Evolutionary conservation across 2,888 invertebrate species (phyloP).

Genomic region (Platycnemis pennipes): DNA sequence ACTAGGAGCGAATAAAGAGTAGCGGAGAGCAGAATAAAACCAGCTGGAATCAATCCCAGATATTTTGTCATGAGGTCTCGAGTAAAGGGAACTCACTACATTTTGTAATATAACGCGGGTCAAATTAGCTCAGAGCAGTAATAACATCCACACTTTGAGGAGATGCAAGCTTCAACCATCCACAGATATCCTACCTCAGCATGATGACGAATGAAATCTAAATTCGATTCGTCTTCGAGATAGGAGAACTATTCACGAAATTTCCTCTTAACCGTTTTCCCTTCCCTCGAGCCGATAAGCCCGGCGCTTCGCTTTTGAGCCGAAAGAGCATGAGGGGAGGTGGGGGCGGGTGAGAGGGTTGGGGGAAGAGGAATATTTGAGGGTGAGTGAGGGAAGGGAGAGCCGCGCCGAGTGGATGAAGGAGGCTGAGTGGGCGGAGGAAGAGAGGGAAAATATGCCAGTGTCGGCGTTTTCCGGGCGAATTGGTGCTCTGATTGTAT

Average conservation of each 20-base stretch:
- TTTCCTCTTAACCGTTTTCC: background rate
- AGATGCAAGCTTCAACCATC: background rate
- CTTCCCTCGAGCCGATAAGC: background rate
- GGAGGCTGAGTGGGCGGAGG: background rate
- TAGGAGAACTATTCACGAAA: background rate
- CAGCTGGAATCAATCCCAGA: too few relatives aligned
- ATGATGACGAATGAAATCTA: background rate
- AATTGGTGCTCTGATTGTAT: conserved; percentile 27
- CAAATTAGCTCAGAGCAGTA: too few relatives aligned
- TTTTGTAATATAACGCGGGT: too few relatives aligned
- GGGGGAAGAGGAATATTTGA: background rate
- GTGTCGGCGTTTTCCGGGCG: conserved; percentile 19
- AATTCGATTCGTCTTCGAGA: background rate
- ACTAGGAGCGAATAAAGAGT: too few relatives aligned
- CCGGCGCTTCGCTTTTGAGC: background rate
- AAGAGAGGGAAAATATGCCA: background rate
- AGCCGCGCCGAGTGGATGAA: background rate
- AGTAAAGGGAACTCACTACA: too few relatives aligned
- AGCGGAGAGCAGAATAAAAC: too few relatives aligned
- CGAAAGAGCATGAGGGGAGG: background rate
- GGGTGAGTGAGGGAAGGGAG: background rate
- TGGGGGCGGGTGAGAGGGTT: background rate
- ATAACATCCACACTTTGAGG: too few relatives aligned
- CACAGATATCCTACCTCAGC: background rate
- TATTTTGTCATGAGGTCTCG: too few relatives aligned